phyloP scores from a whole-genome alignment of 2,797 vertebrate species.

The Spinibarbus caldwelli region DNA sequence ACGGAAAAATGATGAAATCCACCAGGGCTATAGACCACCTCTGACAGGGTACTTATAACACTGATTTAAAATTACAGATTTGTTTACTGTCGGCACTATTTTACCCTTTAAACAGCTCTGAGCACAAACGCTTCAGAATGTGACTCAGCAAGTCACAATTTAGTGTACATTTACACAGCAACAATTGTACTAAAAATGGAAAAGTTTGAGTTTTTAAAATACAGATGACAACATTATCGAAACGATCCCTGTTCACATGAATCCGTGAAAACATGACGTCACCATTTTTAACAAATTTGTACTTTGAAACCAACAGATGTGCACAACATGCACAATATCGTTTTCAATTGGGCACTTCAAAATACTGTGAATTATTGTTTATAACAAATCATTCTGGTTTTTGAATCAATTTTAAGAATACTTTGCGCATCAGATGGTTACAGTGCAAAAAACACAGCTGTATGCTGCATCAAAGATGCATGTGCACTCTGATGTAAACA shows the following conservation, averaged over 20 bases:
- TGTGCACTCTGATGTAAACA: too few relatives aligned
- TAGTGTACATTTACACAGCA: background rate
- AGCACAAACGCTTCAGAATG: background rate
- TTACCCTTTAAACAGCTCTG: background rate
- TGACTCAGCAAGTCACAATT: slow-evolving; percentile 10
- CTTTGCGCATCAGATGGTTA: too few relatives aligned
- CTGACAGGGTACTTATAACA: slow-evolving; percentile 51
- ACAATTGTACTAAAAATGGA: background rate
- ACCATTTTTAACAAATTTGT: background rate
- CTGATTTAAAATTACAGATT: slow-evolving; percentile 47
- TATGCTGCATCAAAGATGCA: too few relatives aligned
- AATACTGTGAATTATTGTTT: too few relatives aligned
- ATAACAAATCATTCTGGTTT: too few relatives aligned
- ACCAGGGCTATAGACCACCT: slow-evolving; percentile 37
- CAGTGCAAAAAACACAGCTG: too few relatives aligned
- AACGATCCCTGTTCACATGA: background rate
- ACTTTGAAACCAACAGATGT: too few relatives aligned
- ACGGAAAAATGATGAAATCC: slow-evolving; percentile 58
- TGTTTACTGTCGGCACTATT: background rate
- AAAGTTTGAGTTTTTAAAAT: background rate
- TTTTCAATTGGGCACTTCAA: too few relatives aligned
- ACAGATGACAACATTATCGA: background rate
- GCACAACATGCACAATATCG: too few relatives aligned
- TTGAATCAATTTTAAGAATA: too few relatives aligned
- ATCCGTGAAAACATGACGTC: background rate